These are phyloP conservation scores for Halictus quadricinctus DNA, from an alignment of 2,888 invertebrate species.

Conservation along the genomic window DNA sequence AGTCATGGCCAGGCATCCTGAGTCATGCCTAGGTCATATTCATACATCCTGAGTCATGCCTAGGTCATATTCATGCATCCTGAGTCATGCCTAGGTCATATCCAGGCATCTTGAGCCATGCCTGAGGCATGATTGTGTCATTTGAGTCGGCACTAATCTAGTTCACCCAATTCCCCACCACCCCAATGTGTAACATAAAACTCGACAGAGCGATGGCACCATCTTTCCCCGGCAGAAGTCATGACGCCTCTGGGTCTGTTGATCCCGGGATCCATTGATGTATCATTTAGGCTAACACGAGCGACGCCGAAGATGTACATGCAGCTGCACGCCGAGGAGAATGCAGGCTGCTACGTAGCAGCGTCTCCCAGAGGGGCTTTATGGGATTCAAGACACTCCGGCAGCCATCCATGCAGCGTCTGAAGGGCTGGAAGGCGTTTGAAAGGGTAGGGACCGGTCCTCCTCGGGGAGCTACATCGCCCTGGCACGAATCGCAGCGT, in stretches of 20 bases:
- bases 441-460: constrained; percentile 45
- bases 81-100: too few relatives aligned
- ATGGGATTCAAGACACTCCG: constrained; percentile 51
- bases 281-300: constrained; percentile 52
- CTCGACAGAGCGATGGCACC: neutral
- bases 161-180: too few relatives aligned
- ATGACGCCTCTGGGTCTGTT: neutral
- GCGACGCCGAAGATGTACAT: constrained; percentile 28
- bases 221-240: neutral
- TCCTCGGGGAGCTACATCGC: constrained; percentile 40
- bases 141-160: too few relatives aligned
- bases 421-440: constrained; percentile 45
- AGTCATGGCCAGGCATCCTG: too few relatives aligned
- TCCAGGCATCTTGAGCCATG: too few relatives aligned
- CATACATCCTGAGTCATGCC: too few relatives aligned
- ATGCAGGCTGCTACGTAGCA: constrained; percentile 37
- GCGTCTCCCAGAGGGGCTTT: constrained; percentile 58
- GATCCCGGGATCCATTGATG: constrained; percentile 35
- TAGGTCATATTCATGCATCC: too few relatives aligned
- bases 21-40: too few relatives aligned
- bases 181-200: neutral
- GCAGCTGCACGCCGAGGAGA: constrained; percentile 24
- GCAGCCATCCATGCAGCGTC: constrained; percentile 43
- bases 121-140: too few relatives aligned
- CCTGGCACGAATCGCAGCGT: constrained; percentile 20